A percentile compares a stretch with the other conserved stretches of the same genome.
phyloP scores from a whole-genome alignment of 2,113 vertebrate genomes.

The Grammomys surdaster region DNA sequence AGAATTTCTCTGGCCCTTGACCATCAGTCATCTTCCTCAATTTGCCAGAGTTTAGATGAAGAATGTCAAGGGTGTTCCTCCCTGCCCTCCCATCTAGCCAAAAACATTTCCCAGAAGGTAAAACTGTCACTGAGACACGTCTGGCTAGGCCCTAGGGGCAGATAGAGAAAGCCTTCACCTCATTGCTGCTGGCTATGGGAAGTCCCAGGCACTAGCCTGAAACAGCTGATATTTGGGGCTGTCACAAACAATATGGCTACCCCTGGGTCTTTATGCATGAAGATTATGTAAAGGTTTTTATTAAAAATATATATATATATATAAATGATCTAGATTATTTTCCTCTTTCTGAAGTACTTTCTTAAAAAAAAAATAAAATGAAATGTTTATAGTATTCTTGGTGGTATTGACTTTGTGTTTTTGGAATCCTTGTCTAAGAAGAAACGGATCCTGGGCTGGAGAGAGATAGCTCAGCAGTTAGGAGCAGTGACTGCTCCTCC shows the following conservation, averaged over 20 bases:
- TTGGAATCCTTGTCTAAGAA: slow-evolving; percentile 36
- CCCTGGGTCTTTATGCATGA: slow-evolving; percentile 84
- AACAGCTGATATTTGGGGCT: neutral
- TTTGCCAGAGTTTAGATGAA: slow-evolving; percentile 60
- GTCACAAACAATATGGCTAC: slow-evolving; percentile 18
- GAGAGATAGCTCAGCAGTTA: neutral
- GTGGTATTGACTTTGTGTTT: slow-evolving; percentile 54
- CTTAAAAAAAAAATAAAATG: slow-evolving; percentile 86
- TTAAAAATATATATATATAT: slow-evolving; percentile 82
- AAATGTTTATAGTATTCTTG: slow-evolving; percentile 87
- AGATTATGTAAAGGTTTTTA: slow-evolving; percentile 89
- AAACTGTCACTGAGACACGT: slow-evolving; percentile 28
- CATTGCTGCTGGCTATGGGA: slow-evolving; percentile 23
- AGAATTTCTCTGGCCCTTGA: slow-evolving; percentile 34
- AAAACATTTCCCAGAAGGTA: slow-evolving; percentile 26
- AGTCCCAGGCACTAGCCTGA: neutral
- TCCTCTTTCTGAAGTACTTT: slow-evolving; percentile 88
- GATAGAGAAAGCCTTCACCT: neutral
- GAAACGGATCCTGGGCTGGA: neutral
- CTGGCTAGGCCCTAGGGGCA: neutral
- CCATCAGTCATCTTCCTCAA: slow-evolving; percentile 48
- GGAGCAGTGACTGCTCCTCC: no score
- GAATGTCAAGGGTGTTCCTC: neutral
- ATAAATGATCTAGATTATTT: slow-evolving; percentile 90
- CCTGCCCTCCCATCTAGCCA: neutral